Percentiles rank a stretch among this genome's conserved stretches.
Evolutionary conservation across 2,888 invertebrate species (phyloP).

Genomic region (Myopa tessellatipennis): DNA sequence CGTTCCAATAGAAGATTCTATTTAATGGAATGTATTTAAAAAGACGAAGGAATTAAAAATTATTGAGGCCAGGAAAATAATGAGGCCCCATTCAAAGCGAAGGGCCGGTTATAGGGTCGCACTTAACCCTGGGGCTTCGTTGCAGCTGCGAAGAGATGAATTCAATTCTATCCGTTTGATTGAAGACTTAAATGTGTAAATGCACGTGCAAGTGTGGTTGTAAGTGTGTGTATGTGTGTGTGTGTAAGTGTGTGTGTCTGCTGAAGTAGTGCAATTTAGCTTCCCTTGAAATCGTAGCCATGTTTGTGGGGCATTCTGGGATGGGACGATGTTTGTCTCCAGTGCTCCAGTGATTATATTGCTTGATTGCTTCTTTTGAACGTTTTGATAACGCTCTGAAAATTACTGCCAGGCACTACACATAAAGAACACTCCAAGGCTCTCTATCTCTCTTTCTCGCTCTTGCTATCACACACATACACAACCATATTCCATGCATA

Average conservation of each 20-base stretch:
- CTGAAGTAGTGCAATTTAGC: background rate
- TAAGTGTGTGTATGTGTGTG: background rate
- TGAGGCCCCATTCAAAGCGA: too few species aligned
- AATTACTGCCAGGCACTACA: slow-evolving; percentile 29
- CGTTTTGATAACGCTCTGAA: slow-evolving; percentile 35
- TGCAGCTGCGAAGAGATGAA: too few species aligned
- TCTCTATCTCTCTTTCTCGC: background rate
- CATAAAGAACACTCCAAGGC: background rate
- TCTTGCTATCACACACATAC: background rate
- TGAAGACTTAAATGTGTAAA: too few species aligned
- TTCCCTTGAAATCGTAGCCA: background rate
- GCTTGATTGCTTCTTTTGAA: slow-evolving; percentile 51
- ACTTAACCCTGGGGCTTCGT: too few species aligned
- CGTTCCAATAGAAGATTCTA: too few species aligned
- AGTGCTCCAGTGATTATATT: slow-evolving; percentile 46
- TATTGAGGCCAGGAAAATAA: too few species aligned
- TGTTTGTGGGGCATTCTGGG: background rate
- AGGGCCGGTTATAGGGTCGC: too few species aligned
- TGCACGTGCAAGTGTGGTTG: background rate
- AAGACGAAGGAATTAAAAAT: too few species aligned
- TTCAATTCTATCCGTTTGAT: too few species aligned
- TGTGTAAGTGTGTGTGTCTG: background rate
- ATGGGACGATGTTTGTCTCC: slow-evolving; percentile 18
- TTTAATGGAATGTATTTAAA: too few species aligned
- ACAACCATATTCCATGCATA: background rate